Conservation (phyloP, 2,113 vertebrate species). For the Podarcis raffonei region DNA sequence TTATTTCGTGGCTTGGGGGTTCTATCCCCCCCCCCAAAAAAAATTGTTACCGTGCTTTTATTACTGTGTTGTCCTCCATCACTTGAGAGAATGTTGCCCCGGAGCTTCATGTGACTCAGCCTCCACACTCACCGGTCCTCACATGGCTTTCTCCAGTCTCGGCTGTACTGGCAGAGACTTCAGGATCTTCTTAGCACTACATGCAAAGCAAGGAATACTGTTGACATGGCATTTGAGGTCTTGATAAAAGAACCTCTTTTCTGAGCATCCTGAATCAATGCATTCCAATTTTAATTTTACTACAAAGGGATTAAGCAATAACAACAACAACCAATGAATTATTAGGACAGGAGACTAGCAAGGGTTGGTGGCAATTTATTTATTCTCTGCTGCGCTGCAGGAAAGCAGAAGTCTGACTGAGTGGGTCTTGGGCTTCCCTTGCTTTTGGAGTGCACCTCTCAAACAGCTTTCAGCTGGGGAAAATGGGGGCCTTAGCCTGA, state of each 20-base stretch:
- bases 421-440: too few species aligned
- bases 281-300: constrained; percentile 84
- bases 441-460: too few species aligned
- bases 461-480: too few species aligned
- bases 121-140: not conserved
- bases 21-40: too few species aligned
- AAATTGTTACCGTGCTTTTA: too few species aligned
- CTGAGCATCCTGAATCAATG: constrained; percentile 83
- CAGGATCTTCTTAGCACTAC: constrained; percentile 74
- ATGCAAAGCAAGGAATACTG: constrained; percentile 58
- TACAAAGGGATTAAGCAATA: constrained; percentile 36
- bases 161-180: not conserved
- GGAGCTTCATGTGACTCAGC: not conserved
- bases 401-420: too few species aligned
- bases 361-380: too few species aligned
- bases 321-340: too few species aligned
- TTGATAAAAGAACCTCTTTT: constrained; percentile 77
- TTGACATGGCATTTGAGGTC: constrained; percentile 62
- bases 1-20: not conserved
- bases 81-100: not conserved
- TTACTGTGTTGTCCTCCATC: too few species aligned
- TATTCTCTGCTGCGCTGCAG: too few species aligned
- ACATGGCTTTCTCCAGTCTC: not conserved
- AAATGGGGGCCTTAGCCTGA: too few species aligned
- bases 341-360: too few species aligned